phyloP scores from a whole-genome alignment of 2,888 invertebrate genomes.

The Linyphia triangularis region DNA sequence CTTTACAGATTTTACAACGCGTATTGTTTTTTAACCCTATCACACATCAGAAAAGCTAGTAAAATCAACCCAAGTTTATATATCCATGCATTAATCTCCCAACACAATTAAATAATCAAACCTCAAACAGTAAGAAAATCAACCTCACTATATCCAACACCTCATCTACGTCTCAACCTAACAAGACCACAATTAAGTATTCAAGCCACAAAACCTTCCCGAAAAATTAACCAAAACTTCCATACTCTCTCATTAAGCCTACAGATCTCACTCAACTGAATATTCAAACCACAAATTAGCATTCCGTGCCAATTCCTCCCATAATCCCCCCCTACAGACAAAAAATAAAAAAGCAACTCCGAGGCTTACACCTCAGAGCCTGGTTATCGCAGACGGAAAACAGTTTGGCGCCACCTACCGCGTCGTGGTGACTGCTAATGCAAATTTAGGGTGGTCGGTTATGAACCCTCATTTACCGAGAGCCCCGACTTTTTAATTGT shows the following conservation, averaged over 20 bases:
- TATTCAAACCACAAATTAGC: conserved; percentile 31
- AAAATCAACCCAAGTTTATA: too few species aligned
- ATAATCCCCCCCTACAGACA: not conserved
- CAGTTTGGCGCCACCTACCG: conserved; percentile 31
- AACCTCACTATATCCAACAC: too few species aligned
- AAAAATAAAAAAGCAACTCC: not conserved
- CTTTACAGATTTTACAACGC: too few species aligned
- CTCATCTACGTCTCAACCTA: not conserved
- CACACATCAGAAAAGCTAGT: too few species aligned
- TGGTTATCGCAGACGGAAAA: conserved; percentile 12
- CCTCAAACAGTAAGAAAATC: too few species aligned
- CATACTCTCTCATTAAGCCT: not conserved
- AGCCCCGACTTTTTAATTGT: conserved; percentile 53
- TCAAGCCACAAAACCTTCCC: not conserved
- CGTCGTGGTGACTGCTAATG: conserved; percentile 37
- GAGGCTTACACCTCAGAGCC: not conserved
- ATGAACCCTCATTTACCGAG: conserved; percentile 24
- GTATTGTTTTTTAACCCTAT: too few species aligned
- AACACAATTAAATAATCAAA: too few species aligned
- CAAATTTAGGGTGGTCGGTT: conserved; percentile 55
- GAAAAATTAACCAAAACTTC: not conserved
- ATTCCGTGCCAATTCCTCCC: not conserved
- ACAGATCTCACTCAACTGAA: conserved; percentile 3
- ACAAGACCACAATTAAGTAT: not conserved
- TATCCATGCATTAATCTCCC: too few species aligned